Evolutionary conservation across 2,888 invertebrate genomes (phyloP).

Genomic region (Ectemnius lituratus): DNA sequence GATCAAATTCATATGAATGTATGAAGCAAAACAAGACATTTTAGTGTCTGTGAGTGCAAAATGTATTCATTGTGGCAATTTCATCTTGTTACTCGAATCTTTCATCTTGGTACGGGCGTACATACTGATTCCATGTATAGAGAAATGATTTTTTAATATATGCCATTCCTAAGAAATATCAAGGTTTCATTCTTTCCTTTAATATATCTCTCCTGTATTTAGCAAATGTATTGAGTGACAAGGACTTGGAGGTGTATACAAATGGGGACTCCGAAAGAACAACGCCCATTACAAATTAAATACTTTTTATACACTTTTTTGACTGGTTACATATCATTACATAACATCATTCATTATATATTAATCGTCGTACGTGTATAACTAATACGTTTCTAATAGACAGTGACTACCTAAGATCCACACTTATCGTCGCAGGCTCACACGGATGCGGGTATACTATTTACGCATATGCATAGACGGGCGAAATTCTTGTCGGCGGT

Average conservation of each 20-base stretch:
- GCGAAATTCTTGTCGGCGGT: background rate
- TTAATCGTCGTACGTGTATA: conserved; percentile 46
- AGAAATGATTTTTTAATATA: conserved; percentile 30
- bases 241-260: no score
- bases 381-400: conserved; percentile 38
- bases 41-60: no score
- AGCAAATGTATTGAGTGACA: no score
- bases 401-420: conserved; percentile 38
- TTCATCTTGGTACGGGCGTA: background rate
- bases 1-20: no score
- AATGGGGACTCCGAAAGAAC: no score
- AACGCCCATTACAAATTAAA: conserved; percentile 47
- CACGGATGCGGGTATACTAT: conserved; percentile 27
- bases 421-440: conserved; percentile 38
- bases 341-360: conserved; percentile 43
- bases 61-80: no score
- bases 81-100: background rate
- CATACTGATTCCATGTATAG: conserved; percentile 12
- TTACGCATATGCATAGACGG: background rate
- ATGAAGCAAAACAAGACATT: no score
- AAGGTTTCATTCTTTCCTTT: no score
- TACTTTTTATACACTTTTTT: conserved; percentile 43
- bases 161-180: conserved; percentile 10
- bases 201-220: no score
- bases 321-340: conserved; percentile 39